These are phyloP conservation scores for Diplodus puntazzo DNA, from an alignment of 2,797 vertebrate species.

Conservation along the genomic window DNA sequence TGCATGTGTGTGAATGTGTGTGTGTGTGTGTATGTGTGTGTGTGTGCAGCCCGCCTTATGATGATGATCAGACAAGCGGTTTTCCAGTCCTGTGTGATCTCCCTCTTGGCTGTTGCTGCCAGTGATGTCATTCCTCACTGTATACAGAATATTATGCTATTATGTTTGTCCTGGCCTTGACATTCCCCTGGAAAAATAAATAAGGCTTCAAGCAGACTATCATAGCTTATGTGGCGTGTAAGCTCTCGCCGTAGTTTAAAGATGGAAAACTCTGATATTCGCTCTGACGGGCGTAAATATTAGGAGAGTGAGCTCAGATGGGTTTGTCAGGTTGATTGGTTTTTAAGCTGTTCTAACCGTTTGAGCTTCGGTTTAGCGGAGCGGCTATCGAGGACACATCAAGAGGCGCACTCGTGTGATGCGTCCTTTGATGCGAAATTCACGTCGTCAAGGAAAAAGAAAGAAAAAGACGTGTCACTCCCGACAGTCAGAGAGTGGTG, in stretches of 20 bases:
- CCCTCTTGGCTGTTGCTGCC: conserved; percentile 63
- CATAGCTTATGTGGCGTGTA: conserved; percentile 42
- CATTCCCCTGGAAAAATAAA: conserved; percentile 74
- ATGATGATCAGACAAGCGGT: conserved; percentile 68
- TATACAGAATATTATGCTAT: conserved; percentile 74
- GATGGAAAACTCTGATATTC: conserved; percentile 69
- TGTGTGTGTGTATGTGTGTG: conserved; percentile 31
- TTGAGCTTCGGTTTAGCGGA: conserved; percentile 5
- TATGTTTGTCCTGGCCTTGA: conserved; percentile 72
- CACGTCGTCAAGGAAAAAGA: neutral
- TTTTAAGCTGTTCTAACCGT: conserved; percentile 41
- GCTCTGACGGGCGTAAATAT: conserved; percentile 55
- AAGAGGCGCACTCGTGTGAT: neutral
- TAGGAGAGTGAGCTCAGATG: conserved; percentile 53
- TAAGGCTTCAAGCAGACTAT: conserved; percentile 48
- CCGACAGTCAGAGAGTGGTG: neutral
- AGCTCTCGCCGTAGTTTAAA: conserved; percentile 50
- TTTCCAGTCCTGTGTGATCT: conserved; percentile 69
- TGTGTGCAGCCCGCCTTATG: conserved; percentile 45
- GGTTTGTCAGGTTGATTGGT: conserved; percentile 36
- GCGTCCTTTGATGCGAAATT: neutral
- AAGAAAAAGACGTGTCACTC: neutral
- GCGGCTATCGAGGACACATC: conserved; percentile 3
- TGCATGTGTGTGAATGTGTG: conserved; percentile 38
- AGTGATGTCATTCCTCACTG: conserved; percentile 77